Conservation (phyloP, 1,140 invertebrate genomes). For the Zaprionus taronus region DNA sequence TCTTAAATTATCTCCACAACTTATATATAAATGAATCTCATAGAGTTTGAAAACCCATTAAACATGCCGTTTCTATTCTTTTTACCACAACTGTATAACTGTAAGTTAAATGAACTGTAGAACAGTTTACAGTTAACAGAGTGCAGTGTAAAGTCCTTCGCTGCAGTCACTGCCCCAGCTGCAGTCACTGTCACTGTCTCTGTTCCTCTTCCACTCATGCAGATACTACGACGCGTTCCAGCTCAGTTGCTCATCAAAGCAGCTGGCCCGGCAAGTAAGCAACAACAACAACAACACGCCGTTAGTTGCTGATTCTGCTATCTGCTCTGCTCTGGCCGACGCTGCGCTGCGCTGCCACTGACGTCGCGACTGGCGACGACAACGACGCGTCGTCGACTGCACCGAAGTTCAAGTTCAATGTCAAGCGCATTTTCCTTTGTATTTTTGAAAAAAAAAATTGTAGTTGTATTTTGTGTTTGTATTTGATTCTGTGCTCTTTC, state of each 20-base stretch:
- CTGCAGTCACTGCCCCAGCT: not conserved
- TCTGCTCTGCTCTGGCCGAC: slow-evolving; percentile 25
- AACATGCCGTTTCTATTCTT: not conserved
- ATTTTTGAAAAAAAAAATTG: no score
- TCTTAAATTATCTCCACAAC: no score
- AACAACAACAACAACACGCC: slow-evolving; percentile 11
- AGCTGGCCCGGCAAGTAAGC: not conserved
- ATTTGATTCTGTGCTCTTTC: not conserved
- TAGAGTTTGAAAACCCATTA: no score
- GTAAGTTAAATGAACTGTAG: not conserved
- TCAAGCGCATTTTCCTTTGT: slow-evolving; percentile 75
- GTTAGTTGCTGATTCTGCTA: slow-evolving; percentile 39
- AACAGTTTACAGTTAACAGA: not conserved
- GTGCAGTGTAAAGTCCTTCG: not conserved
- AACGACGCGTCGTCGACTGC: slow-evolving; percentile 50
- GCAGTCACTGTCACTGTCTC: not conserved
- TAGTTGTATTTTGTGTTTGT: slow-evolving; percentile 37
- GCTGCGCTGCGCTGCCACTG: not conserved
- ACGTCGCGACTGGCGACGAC: not conserved
- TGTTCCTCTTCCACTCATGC: not conserved
- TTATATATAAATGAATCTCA: no score
- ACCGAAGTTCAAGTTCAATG: slow-evolving; percentile 82
- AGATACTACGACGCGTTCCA: slow-evolving; percentile 13
- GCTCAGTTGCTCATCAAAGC: slow-evolving; percentile 29
- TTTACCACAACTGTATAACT: not conserved